Conservation (phyloP, 2,797 vertebrate species). For the Gallinago nigripennis region DNA sequence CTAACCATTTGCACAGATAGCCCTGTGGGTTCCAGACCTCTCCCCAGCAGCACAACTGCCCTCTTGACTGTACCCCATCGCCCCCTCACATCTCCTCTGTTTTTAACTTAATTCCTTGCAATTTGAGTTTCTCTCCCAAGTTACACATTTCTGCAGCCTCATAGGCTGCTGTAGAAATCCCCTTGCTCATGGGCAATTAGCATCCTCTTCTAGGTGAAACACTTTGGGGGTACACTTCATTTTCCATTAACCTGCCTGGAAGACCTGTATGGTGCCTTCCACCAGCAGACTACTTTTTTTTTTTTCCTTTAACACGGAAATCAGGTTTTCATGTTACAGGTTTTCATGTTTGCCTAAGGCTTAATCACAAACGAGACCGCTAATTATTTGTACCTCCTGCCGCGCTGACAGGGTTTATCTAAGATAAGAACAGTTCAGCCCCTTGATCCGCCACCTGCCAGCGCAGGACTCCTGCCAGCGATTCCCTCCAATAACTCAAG, state of each 20-base stretch:
- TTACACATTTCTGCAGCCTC: neutral
- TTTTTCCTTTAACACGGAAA: neutral
- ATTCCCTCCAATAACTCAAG: neutral
- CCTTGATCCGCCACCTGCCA: neutral
- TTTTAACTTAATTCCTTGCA: neutral
- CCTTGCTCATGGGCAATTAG: neutral
- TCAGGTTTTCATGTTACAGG: neutral
- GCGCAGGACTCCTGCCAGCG: neutral
- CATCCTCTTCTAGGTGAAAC: neutral
- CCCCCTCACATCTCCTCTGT: neutral
- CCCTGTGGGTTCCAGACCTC: neutral
- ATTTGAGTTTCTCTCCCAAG: neutral
- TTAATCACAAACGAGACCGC: neutral
- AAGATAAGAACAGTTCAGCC: neutral
- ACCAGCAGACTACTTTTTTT: neutral
- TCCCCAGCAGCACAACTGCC: neutral
- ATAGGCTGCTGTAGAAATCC: neutral
- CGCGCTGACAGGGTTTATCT: neutral
- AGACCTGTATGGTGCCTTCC: neutral
- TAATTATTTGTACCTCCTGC: constrained; percentile 24
- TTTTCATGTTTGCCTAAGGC: neutral
- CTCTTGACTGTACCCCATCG: neutral
- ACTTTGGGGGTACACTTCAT: neutral
- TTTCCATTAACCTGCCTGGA: neutral
- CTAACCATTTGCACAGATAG: neutral